Conservation (phyloP, 2,888 invertebrate species). For the Drosophila quinaria region DNA sequence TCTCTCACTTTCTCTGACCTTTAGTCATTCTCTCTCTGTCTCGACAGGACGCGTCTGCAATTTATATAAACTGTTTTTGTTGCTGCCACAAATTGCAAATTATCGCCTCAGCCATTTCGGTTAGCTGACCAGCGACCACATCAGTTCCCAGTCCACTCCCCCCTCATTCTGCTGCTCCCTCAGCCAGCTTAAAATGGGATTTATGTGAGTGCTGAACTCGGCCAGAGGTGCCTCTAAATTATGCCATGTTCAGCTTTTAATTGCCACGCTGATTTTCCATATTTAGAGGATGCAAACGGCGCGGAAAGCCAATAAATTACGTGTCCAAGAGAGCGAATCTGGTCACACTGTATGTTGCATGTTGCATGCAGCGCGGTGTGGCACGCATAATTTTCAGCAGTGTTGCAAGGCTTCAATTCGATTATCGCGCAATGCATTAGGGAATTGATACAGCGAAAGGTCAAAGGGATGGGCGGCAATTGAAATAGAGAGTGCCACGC, state of each 20-base stretch:
- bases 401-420: conserved; percentile 55
- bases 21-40: background rate
- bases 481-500: background rate
- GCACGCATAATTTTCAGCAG: conserved; percentile 47
- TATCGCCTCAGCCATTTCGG: conserved; percentile 71
- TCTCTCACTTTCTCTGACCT: background rate
- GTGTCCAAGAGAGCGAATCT: conserved; percentile 7
- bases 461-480: background rate
- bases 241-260: conserved; percentile 76
- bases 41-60: conserved; percentile 39
- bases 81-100: conserved; percentile 75
- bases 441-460: conserved; percentile 6
- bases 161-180: conserved; percentile 1
- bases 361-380: background rate
- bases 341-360: conserved; percentile 22
- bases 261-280: conserved; percentile 68
- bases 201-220: conserved; percentile 49
- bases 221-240: conserved; percentile 71
- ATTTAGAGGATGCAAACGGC: conserved; percentile 46
- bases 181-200: conserved; percentile 36
- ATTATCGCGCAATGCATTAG: conserved; percentile 55
- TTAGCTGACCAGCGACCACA: conserved; percentile 60
- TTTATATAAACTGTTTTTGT: conserved; percentile 54
- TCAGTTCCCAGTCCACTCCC: background rate
- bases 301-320: conserved; percentile 57